These are phyloP conservation scores for Paratrypauchen microcephalus DNA, from an alignment of 2,797 vertebrate species.

Conservation along the genomic window DNA sequence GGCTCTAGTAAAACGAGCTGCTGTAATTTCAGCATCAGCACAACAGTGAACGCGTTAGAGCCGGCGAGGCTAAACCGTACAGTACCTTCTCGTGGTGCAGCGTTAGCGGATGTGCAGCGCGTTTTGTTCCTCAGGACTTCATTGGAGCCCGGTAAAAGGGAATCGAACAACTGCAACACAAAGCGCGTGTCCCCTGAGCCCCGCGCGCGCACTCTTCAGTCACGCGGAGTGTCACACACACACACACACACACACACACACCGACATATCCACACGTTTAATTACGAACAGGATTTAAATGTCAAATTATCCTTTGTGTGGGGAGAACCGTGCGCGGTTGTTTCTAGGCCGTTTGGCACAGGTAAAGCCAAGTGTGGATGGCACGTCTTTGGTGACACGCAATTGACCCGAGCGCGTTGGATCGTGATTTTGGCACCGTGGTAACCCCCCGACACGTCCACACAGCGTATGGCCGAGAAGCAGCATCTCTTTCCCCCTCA, in stretches of 20 bases:
- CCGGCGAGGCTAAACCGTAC: neutral
- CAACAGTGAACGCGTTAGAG: neutral
- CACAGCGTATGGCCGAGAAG: conserved; percentile 59
- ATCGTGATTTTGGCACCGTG: neutral
- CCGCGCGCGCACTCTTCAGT: conserved; percentile 58
- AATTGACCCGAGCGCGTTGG: neutral
- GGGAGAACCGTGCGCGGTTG: neutral
- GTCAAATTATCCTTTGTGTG: neutral
- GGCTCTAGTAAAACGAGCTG: neutral
- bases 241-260: too few relatives aligned
- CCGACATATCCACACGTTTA: neutral
- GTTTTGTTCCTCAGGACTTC: conserved; percentile 17
- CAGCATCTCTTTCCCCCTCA: conserved; percentile 33
- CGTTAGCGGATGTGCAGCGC: neutral
- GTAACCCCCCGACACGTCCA: neutral
- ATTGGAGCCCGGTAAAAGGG: conserved; percentile 20
- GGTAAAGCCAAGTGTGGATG: too few relatives aligned
- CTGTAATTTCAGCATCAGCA: neutral
- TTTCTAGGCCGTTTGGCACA: too few relatives aligned
- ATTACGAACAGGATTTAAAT: neutral
- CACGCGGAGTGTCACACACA: conserved; percentile 61
- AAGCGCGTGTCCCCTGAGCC: conserved; percentile 32
- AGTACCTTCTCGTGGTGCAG: neutral
- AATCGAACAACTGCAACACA: conserved; percentile 35
- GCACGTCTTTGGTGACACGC: neutral